A percentile compares a stretch with the other conserved stretches of the same genome.
These are phyloP conservation scores for Danio albolineatus DNA, from an alignment of 2,797 vertebrate species.

Conservation along the genomic window DNA sequence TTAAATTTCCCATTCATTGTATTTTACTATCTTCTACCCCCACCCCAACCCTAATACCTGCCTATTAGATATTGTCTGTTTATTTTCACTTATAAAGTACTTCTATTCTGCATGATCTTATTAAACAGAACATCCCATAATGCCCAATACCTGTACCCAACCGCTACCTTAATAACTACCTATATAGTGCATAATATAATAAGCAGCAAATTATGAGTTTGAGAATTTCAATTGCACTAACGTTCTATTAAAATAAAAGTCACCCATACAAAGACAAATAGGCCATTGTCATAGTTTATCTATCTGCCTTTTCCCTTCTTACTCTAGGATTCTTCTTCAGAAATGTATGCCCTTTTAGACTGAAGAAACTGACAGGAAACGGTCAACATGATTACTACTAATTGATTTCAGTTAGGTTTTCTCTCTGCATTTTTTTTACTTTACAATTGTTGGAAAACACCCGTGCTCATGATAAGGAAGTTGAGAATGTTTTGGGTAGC, in stretches of 20 bases:
- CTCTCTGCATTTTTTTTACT: conserved; percentile 62
- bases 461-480: conserved; percentile 9
- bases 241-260: conserved; percentile 40
- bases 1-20: too few species aligned
- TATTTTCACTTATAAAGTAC: too few species aligned
- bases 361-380: conserved; percentile 99
- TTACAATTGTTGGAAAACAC: conserved; percentile 91
- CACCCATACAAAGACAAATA: conserved; percentile 38
- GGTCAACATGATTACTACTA: conserved; percentile 99
- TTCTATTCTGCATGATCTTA: too few species aligned
- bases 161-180: too few species aligned
- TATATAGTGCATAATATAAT: too few species aligned
- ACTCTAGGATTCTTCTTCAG: conserved; percentile 99
- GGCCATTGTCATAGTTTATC: conserved; percentile 99
- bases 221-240: conserved; percentile 31
- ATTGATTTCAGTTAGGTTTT: conserved; percentile 94
- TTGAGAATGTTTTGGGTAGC: too few species aligned
- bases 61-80: too few species aligned
- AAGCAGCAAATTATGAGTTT: neutral
- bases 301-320: conserved; percentile 96
- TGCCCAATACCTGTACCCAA: too few species aligned
- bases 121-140: too few species aligned
- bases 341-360: conserved; percentile 99
- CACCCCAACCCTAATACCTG: too few species aligned
- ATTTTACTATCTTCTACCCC: too few species aligned